A percentile compares a stretch with the other conserved stretches of the same genome.
phyloP scores from a whole-genome alignment of 2,888 invertebrate genomes.

The Lasioglossum pauxillum region DNA sequence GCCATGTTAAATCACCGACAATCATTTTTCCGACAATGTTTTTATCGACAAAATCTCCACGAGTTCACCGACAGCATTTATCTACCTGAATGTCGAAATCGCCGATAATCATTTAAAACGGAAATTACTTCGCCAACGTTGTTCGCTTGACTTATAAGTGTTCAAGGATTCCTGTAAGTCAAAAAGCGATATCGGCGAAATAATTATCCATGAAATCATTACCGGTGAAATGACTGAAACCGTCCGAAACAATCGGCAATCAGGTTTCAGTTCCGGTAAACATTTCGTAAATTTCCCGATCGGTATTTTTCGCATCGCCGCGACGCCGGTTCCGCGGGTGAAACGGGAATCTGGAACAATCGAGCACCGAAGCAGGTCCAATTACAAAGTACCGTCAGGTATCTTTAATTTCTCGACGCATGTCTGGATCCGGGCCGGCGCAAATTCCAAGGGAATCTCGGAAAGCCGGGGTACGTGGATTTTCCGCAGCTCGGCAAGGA shows the following conservation, averaged over 20 bases:
- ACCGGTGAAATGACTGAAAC: neutral
- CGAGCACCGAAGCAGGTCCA: conserved; percentile 7
- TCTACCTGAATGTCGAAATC: too few relatives aligned
- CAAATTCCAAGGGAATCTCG: conserved; percentile 4
- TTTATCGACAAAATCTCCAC: too few relatives aligned
- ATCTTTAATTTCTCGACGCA: conserved; percentile 27
- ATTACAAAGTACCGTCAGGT: conserved; percentile 8
- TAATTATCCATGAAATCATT: neutral
- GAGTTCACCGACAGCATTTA: too few relatives aligned
- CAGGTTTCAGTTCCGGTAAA: neutral
- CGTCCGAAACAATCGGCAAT: neutral
- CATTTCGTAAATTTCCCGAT: neutral
- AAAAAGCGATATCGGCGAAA: neutral
- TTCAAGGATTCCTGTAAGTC: neutral
- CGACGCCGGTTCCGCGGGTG: neutral
- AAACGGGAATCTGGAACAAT: conserved; percentile 24
- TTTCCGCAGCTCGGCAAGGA: neutral
- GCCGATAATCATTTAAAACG: too few relatives aligned
- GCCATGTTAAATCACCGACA: too few relatives aligned
- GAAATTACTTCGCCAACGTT: too few relatives aligned
- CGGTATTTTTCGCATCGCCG: neutral
- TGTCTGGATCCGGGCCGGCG: neutral
- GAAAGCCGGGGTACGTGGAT: neutral
- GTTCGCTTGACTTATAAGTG: too few relatives aligned
- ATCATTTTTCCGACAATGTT: too few relatives aligned